Conservation (phyloP, 2,797 vertebrate species). For the Hylomyscus alleni region DNA sequence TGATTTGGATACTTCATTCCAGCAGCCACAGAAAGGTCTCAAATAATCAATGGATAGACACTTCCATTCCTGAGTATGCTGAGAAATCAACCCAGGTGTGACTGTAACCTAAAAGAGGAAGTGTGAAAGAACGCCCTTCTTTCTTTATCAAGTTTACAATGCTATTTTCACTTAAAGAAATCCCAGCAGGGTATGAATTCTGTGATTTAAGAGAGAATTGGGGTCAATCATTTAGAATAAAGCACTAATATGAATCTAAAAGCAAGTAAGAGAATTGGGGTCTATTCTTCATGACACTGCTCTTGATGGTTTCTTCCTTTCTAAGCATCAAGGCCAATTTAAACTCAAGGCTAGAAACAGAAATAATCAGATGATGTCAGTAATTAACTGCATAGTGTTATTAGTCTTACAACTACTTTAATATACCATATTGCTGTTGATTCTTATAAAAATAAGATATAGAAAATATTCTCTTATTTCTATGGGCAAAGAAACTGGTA, state of each 20-base stretch:
- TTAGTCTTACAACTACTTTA: neutral
- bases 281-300: neutral
- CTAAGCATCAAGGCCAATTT: constrained; percentile 39
- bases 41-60: neutral
- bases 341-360: neutral
- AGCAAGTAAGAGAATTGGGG: neutral
- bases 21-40: neutral
- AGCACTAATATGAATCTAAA: neutral
- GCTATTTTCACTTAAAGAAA: constrained; percentile 14
- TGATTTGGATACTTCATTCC: neutral
- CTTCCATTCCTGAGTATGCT: neutral
- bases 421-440: neutral
- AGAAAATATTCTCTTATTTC: neutral
- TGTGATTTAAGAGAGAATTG: constrained; percentile 23
- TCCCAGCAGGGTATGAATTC: neutral
- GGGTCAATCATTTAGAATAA: constrained; percentile 5
- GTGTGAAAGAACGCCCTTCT: neutral
- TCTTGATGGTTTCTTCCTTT: constrained; percentile 34
- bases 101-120: constrained; percentile 67
- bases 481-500: neutral
- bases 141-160: constrained; percentile 11
- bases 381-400: neutral
- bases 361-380: neutral
- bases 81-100: neutral
- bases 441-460: constrained; percentile 27